Percentiles rank a stretch among this genome's conserved stretches.
phyloP scores from a whole-genome alignment of 2,113 vertebrate species.

The Junco hyemalis region DNA sequence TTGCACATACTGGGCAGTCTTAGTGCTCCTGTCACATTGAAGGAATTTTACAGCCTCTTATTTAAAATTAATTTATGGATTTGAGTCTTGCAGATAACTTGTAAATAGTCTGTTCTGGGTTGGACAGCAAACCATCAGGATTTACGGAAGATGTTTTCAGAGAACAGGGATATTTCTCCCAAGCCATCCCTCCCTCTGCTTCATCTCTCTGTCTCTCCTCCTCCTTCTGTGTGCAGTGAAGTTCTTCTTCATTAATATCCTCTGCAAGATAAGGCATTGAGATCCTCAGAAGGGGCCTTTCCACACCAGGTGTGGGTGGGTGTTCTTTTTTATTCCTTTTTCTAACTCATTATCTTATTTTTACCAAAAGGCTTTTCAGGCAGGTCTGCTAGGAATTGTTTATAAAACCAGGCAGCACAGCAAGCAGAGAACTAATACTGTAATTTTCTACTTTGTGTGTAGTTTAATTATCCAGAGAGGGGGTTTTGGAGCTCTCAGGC shows the following conservation, averaged over 20 bases:
- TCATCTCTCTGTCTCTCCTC: not conserved
- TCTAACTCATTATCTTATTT: not conserved
- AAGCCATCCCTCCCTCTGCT: not conserved
- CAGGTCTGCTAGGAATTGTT: not conserved
- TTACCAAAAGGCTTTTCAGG: not conserved
- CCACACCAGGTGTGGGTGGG: not conserved
- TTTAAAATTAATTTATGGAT: not conserved
- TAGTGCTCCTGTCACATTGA: not conserved
- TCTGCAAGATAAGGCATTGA: not conserved
- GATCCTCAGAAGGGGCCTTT: not conserved
- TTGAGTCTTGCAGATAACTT: not conserved
- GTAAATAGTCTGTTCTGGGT: not conserved
- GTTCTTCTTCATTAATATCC: not conserved
- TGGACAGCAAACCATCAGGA: not conserved
- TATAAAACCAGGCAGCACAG: not conserved
- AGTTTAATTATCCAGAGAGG: not conserved
- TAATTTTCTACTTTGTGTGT: conserved; percentile 10
- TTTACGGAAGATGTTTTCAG: not conserved
- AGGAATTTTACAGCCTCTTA: not conserved
- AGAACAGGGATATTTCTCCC: not conserved
- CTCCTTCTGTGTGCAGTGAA: fast-evolving
- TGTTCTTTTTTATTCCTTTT: not conserved
- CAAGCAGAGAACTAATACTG: not conserved
- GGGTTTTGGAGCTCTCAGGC: not conserved
- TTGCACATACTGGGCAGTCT: not conserved